Evolutionary conservation across 2,888 invertebrate genomes (phyloP).

Genomic region (Gryllus longicercus): DNA sequence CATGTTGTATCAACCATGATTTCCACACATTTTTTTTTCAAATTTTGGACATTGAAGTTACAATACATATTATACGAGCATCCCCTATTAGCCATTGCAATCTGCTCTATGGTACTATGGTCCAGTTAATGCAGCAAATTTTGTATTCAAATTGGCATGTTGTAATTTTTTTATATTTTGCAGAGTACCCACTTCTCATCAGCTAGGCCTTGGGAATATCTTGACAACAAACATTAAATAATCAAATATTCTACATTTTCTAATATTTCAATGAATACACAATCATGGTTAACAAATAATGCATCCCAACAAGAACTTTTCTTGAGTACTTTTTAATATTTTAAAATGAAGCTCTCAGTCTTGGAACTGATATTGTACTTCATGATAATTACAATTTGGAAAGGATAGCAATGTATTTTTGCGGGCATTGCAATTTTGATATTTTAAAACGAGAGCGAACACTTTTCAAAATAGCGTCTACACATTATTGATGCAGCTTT

Average conservation of each 20-base stretch:
- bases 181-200: conserved; percentile 17
- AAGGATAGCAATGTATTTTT: conserved; percentile 22
- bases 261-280: conserved; percentile 24
- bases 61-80: background rate
- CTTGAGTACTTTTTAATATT: background rate
- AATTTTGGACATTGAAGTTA: conserved; percentile 3
- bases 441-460: background rate
- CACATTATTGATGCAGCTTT: conserved; percentile 20
- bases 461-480: conserved; percentile 11
- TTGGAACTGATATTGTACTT: background rate
- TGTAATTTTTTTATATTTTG: background rate
- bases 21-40: background rate
- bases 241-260: conserved; percentile 26
- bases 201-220: conserved; percentile 22
- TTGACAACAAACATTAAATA: conserved; percentile 33
- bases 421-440: background rate
- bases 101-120: background rate
- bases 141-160: background rate
- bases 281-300: conserved; percentile 26
- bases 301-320: conserved; percentile 20
- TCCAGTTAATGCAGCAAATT: conserved; percentile 17
- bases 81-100: background rate
- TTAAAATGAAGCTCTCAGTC: conserved; percentile 4
- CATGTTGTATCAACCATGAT: conserved; percentile 27
- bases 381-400: background rate